A percentile compares a stretch with the other conserved stretches of the same genome.
Conservation (phyloP, 2,113 vertebrate genomes). For the Odontophorus gujanensis region DNA sequence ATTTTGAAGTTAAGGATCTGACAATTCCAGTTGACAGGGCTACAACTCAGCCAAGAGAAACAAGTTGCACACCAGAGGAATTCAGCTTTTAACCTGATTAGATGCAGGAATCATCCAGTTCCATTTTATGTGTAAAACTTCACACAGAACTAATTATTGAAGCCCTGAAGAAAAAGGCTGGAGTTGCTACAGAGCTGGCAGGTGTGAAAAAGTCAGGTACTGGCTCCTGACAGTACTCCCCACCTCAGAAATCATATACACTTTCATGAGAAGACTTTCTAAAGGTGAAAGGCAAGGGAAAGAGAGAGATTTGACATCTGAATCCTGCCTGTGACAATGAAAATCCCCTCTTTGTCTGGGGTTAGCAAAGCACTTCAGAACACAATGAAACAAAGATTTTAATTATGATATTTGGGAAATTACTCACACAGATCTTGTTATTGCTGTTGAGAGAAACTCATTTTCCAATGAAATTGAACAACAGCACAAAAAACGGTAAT, state of each 20-base stretch:
- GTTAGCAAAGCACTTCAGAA: conserved; percentile 19
- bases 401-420: conserved; percentile 38
- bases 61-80: conserved; percentile 46
- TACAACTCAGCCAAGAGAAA: conserved; percentile 39
- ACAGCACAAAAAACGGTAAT: background rate
- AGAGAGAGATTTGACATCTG: conserved; percentile 16
- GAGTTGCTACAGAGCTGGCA: conserved; percentile 32
- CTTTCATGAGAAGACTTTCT: conserved; percentile 18
- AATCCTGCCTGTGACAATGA: conserved; percentile 14
- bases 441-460: background rate
- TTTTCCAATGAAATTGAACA: conserved; percentile 14
- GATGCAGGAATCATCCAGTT: conserved; percentile 52
- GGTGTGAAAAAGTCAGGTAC: conserved; percentile 33
- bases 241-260: background rate
- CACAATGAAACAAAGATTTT: conserved; percentile 35
- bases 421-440: conserved; percentile 5
- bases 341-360: conserved; percentile 34
- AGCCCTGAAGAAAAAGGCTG: conserved; percentile 53
- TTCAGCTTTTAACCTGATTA: conserved; percentile 70
- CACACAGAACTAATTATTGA: conserved; percentile 60
- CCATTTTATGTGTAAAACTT: conserved; percentile 62
- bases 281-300: conserved; percentile 29
- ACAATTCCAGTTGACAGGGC: background rate
- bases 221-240: conserved; percentile 28
- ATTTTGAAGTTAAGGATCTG: conserved; percentile 33